phyloP scores from a whole-genome alignment of 2,888 invertebrate genomes.

The Margaritifera margaritifera region DNA sequence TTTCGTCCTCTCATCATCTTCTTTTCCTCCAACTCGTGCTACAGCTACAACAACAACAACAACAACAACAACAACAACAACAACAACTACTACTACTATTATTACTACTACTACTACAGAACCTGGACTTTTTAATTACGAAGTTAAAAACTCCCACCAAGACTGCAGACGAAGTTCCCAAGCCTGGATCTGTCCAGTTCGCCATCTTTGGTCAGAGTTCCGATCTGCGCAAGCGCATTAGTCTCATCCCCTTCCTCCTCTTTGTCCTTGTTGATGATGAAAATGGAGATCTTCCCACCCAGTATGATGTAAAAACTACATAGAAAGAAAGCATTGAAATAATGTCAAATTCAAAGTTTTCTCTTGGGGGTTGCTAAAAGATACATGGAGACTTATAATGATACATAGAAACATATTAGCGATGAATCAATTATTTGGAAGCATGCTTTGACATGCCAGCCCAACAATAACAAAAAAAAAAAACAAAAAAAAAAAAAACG shows the following conservation, averaged over 20 bases:
- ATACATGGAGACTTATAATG: too few species aligned
- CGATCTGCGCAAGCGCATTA: slow-evolving; percentile 42
- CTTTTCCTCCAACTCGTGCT: too few species aligned
- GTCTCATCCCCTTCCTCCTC: slow-evolving; percentile 53
- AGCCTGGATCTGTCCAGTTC: slow-evolving; percentile 58
- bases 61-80: slow-evolving; percentile 8
- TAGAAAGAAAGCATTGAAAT: too few species aligned
- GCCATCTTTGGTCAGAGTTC: slow-evolving; percentile 45
- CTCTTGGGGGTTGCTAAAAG: too few species aligned
- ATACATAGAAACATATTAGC: too few species aligned
- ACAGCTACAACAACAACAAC: background rate
- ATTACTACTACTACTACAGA: slow-evolving; percentile 2
- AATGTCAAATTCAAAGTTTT: too few species aligned
- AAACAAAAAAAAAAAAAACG: too few species aligned
- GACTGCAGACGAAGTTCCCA: slow-evolving; percentile 64
- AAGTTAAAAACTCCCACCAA: slow-evolving; percentile 50
- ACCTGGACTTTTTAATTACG: background rate
- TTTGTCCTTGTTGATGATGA: slow-evolving; percentile 68
- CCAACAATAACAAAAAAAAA: too few species aligned
- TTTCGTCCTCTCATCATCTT: too few species aligned
- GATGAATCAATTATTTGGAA: too few species aligned
- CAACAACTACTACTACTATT: slow-evolving; percentile 10
- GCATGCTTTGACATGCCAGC: too few species aligned
- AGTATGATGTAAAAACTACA: slow-evolving; percentile 69
- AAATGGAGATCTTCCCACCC: slow-evolving; percentile 69